These are phyloP conservation scores for Drosophila anceps DNA, from an alignment of 2,888 invertebrate species.

Conservation along the genomic window DNA sequence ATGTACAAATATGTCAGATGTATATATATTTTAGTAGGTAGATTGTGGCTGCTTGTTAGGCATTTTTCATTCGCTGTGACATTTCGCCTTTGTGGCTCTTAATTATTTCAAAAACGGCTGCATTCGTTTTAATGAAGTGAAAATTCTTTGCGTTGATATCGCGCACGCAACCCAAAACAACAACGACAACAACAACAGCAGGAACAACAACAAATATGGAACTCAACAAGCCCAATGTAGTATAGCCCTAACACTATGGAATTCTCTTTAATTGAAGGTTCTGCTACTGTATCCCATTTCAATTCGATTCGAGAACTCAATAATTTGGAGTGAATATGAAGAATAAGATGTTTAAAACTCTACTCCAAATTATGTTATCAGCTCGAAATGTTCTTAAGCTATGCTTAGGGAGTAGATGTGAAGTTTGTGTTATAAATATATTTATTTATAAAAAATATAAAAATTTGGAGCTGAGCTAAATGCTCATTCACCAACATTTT, in stretches of 20 bases:
- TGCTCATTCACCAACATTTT: too few relatives aligned
- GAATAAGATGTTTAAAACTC: neutral
- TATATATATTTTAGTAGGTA: constrained; percentile 39
- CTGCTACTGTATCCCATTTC: constrained; percentile 21
- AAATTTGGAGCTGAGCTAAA: too few relatives aligned
- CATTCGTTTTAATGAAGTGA: constrained; percentile 84
- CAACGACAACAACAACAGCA: constrained; percentile 13
- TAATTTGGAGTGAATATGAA: constrained; percentile 5
- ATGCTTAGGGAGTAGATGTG: too few relatives aligned
- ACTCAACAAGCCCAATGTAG: constrained; percentile 36
- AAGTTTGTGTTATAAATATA: neutral
- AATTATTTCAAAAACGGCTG: constrained; percentile 82
- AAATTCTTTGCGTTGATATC: constrained; percentile 82
- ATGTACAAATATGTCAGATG: constrained; percentile 17
- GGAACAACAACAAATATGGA: constrained; percentile 33
- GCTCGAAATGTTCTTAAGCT: neutral
- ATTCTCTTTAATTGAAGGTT: constrained; percentile 44
- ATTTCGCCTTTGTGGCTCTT: constrained; percentile 79
- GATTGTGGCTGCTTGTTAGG: constrained; percentile 69
- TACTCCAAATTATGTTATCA: neutral
- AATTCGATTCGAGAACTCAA: constrained; percentile 20
- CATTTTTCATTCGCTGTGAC: constrained; percentile 79
- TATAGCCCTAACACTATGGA: constrained; percentile 19
- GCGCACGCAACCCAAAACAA: constrained; percentile 75
- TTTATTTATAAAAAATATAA: neutral